These are phyloP conservation scores for Turritopsis rubra DNA, from an alignment of 30 jellyfish, hydroid and myxozoan genomes.

Conservation along the genomic window DNA sequence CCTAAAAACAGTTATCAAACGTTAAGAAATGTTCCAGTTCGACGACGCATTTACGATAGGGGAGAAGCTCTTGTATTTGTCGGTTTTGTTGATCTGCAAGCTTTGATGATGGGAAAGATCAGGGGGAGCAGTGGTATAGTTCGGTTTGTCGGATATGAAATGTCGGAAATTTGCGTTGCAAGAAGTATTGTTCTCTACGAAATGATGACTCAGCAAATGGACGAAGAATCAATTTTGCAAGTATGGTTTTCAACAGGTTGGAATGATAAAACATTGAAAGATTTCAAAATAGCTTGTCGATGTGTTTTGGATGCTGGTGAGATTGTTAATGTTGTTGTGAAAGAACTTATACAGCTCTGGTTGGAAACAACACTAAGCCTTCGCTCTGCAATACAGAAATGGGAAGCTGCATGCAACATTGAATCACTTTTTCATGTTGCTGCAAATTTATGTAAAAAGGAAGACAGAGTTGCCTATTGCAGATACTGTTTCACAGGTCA, in stretches of 20 bases:
- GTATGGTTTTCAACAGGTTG: constrained; percentile 19
- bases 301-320: not conserved
- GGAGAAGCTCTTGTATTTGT: not conserved
- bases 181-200: not conserved
- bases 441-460: not conserved
- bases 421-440: not conserved
- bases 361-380: not conserved
- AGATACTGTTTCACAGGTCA: constrained; percentile 14
- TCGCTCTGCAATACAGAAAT: not conserved
- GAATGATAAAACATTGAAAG: not conserved
- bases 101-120: not conserved
- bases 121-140: not conserved
- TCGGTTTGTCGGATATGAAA: not conserved
- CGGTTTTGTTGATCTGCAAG: constrained; percentile 17
- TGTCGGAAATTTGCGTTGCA: not conserved
- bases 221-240: not conserved
- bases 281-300: not conserved
- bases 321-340: not conserved
- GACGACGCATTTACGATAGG: not conserved
- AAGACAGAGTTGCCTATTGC: constrained; percentile 5
- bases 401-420: not conserved
- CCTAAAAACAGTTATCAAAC: not conserved
- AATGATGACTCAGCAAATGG: not conserved
- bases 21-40: not conserved
- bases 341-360: constrained; percentile 8